These are phyloP conservation scores for Girardinus metallicus DNA, from an alignment of 2,797 vertebrate genomes.

Conservation along the genomic window DNA sequence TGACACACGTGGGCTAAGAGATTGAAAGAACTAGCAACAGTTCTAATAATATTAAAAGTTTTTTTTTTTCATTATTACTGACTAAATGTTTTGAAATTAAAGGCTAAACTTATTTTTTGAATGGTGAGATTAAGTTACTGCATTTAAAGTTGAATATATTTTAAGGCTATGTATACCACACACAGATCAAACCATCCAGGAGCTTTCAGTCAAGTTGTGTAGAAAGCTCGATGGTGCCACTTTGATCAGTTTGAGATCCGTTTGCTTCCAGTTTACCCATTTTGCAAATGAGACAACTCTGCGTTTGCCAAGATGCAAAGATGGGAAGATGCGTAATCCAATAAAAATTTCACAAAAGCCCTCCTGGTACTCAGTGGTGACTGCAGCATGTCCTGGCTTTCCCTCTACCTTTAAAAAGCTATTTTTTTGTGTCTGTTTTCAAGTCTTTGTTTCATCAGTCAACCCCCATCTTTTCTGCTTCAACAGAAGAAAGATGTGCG, in stretches of 20 bases:
- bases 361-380: neutral
- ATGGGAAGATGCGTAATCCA: neutral
- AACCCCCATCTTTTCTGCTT: conserved; percentile 7
- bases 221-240: neutral
- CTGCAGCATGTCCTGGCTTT: neutral
- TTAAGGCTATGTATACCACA: neutral
- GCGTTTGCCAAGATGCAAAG: neutral
- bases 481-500: conserved; percentile 92
- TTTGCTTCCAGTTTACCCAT: neutral
- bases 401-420: neutral
- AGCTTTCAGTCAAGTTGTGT: neutral
- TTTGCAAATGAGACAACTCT: neutral
- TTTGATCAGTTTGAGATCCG: neutral
- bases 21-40: too few relatives aligned
- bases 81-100: neutral
- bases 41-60: neutral
- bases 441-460: neutral
- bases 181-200: neutral
- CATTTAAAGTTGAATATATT: neutral
- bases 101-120: neutral
- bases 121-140: neutral
- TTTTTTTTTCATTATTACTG: neutral
- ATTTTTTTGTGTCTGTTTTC: neutral
- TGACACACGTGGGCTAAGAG: too few relatives aligned
- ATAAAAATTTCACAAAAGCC: neutral